A percentile compares a stretch with the other conserved stretches of the same genome.
Conservation (phyloP, 2,113 vertebrate genomes). For the Eleginops maclovinus region DNA sequence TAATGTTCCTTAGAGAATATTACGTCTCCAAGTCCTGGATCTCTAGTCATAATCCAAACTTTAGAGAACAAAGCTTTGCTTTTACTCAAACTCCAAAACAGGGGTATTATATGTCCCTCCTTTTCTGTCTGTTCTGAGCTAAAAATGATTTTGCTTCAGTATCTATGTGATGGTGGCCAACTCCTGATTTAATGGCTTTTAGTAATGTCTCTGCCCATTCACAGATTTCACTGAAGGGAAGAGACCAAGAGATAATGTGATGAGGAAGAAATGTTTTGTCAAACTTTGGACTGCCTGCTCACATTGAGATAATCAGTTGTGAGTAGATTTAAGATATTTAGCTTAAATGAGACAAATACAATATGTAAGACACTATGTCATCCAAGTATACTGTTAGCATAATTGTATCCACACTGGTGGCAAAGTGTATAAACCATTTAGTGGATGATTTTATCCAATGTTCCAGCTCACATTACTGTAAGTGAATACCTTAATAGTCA, state of each 20-base stretch:
- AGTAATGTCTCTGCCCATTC: constrained; percentile 29
- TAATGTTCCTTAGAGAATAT: constrained; percentile 59
- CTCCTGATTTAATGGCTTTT: constrained; percentile 50
- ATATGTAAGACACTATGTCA: not conserved
- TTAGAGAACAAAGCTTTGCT: constrained; percentile 71
- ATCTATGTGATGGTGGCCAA: constrained; percentile 29
- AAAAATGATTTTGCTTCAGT: constrained; percentile 54
- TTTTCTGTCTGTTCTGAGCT: constrained; percentile 48
- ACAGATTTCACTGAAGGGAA: constrained; percentile 31
- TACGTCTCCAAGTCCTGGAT: constrained; percentile 71
- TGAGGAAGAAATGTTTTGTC: constrained; percentile 15
- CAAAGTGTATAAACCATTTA: constrained; percentile 7
- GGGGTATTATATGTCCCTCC: constrained; percentile 55
- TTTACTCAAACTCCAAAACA: constrained; percentile 78
- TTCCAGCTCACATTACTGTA: constrained; percentile 20
- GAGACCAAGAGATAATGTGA: constrained; percentile 17
- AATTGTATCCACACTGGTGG: constrained; percentile 22
- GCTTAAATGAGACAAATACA: constrained; percentile 29
- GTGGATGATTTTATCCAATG: constrained; percentile 12
- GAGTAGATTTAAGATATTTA: constrained; percentile 32
- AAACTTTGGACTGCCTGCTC: not conserved
- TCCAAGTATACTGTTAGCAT: constrained; percentile 46
- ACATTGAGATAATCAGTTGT: constrained; percentile 56
- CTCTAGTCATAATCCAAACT: constrained; percentile 67
- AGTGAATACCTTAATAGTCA: not conserved